Evolutionary conservation across 2,888 invertebrate genomes (phyloP).

Genomic region (Protodeltote pygarga): DNA sequence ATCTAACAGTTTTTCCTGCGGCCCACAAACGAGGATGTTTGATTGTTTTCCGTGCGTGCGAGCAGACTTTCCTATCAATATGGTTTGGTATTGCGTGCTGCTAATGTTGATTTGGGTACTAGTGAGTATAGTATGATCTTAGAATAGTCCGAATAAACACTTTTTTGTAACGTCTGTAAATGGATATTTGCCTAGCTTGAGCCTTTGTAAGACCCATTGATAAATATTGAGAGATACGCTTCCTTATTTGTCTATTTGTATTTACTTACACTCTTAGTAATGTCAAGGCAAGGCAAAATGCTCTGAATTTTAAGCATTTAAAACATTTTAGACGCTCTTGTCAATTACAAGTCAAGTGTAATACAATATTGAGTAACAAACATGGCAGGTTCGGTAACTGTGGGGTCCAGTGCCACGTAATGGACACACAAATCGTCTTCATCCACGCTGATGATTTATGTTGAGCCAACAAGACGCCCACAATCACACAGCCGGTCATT

Average conservation of each 20-base stretch:
- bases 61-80: conserved; percentile 43
- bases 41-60: conserved; percentile 44
- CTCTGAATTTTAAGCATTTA: too few relatives aligned
- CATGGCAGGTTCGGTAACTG: conserved; percentile 10
- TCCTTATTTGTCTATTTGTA: conserved; percentile 12
- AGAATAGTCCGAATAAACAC: conserved; percentile 1
- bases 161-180: conserved; percentile 7
- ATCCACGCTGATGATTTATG: conserved; percentile 41
- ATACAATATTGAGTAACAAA: conserved; percentile 6
- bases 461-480: conserved; percentile 44
- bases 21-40: conserved; percentile 43
- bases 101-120: conserved; percentile 19
- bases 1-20: conserved; percentile 37
- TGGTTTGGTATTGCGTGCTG: conserved; percentile 25
- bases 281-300: conserved; percentile 12
- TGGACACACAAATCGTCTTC: conserved; percentile 46
- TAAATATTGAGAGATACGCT: conserved; percentile 19
- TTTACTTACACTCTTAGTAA: too few relatives aligned
- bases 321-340: too few relatives aligned
- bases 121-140: conserved; percentile 3
- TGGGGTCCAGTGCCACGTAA: conserved; percentile 29
- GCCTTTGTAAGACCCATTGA: conserved; percentile 7
- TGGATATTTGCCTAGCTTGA: conserved; percentile 4
- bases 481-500: conserved; percentile 40
- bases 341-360: neutral